Conservation (phyloP, 2,888 invertebrate genomes). For the Drosophila picticornis region DNA sequence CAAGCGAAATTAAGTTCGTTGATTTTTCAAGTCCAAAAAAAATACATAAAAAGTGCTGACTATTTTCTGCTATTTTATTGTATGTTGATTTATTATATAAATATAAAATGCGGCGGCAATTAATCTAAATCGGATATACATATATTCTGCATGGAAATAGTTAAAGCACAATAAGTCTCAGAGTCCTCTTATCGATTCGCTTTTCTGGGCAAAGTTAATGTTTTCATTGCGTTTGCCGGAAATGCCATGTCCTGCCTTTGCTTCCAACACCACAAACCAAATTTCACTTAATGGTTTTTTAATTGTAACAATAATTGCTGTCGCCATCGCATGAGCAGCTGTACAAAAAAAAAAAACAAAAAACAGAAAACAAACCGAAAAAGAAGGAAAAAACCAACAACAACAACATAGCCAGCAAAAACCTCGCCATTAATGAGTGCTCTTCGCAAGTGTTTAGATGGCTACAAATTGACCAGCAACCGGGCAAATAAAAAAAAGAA, state of each 20-base stretch:
- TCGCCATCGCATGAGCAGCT: slow-evolving; percentile 64
- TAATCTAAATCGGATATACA: slow-evolving; percentile 25
- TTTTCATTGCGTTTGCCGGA: slow-evolving; percentile 75
- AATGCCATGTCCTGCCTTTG: slow-evolving; percentile 48
- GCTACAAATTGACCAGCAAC: slow-evolving; percentile 61
- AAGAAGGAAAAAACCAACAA: not conserved
- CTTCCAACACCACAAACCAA: slow-evolving; percentile 48
- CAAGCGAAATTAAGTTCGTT: not conserved
- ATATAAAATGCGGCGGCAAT: slow-evolving; percentile 3
- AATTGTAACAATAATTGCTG: slow-evolving; percentile 84
- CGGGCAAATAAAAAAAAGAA: slow-evolving; percentile 15
- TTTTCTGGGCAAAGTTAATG: slow-evolving; percentile 53
- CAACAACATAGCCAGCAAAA: slow-evolving; percentile 12
- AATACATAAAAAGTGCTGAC: no score
- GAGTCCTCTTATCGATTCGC: slow-evolving; percentile 48
- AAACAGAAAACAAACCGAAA: slow-evolving; percentile 6
- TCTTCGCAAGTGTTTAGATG: slow-evolving; percentile 63
- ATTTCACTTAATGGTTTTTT: slow-evolving; percentile 84
- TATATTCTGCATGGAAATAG: slow-evolving; percentile 9
- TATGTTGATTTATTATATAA: not conserved
- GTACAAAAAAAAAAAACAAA: slow-evolving; percentile 12
- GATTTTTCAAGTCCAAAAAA: not conserved
- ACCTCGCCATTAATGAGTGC: slow-evolving; percentile 64
- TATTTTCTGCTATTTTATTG: not conserved
- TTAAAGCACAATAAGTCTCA: slow-evolving; percentile 21